These are phyloP conservation scores for Amorpha juglandis DNA, from an alignment of 2,888 invertebrate species.

Conservation along the genomic window DNA sequence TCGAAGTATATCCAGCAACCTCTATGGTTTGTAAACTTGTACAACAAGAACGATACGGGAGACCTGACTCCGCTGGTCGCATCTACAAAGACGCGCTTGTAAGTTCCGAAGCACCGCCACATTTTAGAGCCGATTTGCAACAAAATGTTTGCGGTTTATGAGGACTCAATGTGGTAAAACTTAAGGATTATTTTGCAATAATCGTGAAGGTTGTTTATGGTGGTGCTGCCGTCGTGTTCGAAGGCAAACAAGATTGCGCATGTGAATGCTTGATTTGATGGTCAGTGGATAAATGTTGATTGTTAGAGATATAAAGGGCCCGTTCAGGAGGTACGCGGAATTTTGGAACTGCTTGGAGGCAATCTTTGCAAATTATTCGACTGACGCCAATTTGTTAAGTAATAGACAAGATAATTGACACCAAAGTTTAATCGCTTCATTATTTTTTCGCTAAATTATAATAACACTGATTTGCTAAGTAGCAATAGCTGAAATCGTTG, in stretches of 20 bases:
- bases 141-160: slow-evolving; percentile 52
- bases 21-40: slow-evolving; percentile 40
- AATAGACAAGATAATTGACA: slow-evolving; percentile 1
- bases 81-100: slow-evolving; percentile 78
- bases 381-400: slow-evolving; percentile 1
- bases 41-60: slow-evolving; percentile 53
- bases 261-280: slow-evolving; percentile 71
- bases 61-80: slow-evolving; percentile 63
- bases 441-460: too few relatives aligned
- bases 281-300: slow-evolving; percentile 58
- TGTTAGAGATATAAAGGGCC: slow-evolving; percentile 45
- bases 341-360: slow-evolving; percentile 15
- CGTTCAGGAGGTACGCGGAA: slow-evolving; percentile 32
- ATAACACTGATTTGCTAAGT: too few relatives aligned
- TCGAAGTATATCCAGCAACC: slow-evolving; percentile 45
- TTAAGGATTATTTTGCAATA: slow-evolving; percentile 63
- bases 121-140: slow-evolving; percentile 71
- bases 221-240: slow-evolving; percentile 63
- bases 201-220: slow-evolving; percentile 33
- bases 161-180: slow-evolving; percentile 48
- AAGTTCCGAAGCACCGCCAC: slow-evolving; percentile 76
- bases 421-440: background rate
- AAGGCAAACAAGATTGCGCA: slow-evolving; percentile 77
- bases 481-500: too few relatives aligned
- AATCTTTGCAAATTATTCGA: background rate